Percentiles rank a stretch among this genome's conserved stretches.
Conservation (phyloP, 2,797 vertebrate genomes). For the Leptatherina wallacei region DNA sequence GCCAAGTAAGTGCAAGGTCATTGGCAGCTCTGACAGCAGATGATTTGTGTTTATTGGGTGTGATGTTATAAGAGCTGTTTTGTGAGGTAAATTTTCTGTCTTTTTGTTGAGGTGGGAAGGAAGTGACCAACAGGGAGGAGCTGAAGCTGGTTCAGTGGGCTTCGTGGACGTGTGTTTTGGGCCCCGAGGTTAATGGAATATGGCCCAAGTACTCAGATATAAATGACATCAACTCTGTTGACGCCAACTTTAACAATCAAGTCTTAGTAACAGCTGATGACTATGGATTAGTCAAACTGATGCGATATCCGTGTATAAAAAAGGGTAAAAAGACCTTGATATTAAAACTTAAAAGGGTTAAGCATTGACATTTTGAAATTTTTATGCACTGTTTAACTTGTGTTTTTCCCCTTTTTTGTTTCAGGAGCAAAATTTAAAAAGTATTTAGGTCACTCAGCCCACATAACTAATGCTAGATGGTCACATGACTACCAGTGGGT, state of each 20-base stretch:
- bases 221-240: constrained; percentile 97
- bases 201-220: constrained; percentile 97
- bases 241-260: constrained; percentile 95
- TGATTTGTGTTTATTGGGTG: background rate
- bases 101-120: constrained; percentile 91
- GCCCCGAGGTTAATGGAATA: constrained; percentile 96
- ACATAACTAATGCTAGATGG: constrained; percentile 96
- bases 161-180: constrained; percentile 96
- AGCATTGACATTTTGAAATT: background rate
- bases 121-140: constrained; percentile 94
- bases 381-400: background rate
- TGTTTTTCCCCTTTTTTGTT: constrained; percentile 51
- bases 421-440: constrained; percentile 98
- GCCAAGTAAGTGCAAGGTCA: constrained; percentile 87
- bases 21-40: background rate
- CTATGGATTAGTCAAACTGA: constrained; percentile 96
- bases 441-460: constrained; percentile 97
- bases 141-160: constrained; percentile 94
- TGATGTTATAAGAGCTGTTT: constrained; percentile 12
- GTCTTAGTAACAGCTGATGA: constrained; percentile 97
- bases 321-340: constrained; percentile 84
- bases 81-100: constrained; percentile 56
- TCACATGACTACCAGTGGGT: constrained; percentile 99
- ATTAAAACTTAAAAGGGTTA: background rate
- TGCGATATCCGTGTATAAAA: constrained; percentile 95